Evolutionary conservation across 2,888 invertebrate genomes (phyloP).

Genomic region (Sympetrum striolatum): DNA sequence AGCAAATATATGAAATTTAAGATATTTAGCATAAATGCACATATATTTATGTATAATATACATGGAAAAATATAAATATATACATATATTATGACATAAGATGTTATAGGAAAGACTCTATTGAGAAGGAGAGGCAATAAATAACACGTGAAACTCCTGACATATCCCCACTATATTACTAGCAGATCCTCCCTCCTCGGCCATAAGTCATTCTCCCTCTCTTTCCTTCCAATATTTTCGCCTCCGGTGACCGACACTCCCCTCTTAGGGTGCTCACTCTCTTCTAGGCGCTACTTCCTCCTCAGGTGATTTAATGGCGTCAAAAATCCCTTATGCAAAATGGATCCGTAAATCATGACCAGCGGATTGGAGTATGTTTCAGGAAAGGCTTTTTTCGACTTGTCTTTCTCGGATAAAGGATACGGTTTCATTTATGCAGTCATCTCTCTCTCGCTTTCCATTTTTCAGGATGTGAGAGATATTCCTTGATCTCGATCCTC

Average conservation of each 20-base stretch:
- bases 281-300: background rate
- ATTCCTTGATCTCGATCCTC: too few species aligned
- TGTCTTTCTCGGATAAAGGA: background rate
- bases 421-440: background rate
- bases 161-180: slow-evolving; percentile 35
- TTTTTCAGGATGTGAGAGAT: background rate
- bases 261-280: background rate
- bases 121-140: slow-evolving; percentile 37
- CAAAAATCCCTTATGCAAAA: slow-evolving; percentile 37
- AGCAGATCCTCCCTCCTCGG: slow-evolving; percentile 6
- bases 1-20: too few species aligned
- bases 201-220: slow-evolving; percentile 31
- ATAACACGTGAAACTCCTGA: slow-evolving; percentile 23
- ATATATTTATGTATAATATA: too few species aligned
- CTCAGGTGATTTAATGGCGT: slow-evolving; percentile 30
- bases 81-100: too few species aligned
- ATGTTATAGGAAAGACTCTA: background rate
- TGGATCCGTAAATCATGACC: slow-evolving; percentile 29
- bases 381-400: slow-evolving; percentile 5
- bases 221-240: background rate
- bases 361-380: background rate
- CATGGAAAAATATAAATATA: too few species aligned
- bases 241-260: background rate
- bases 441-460: background rate
- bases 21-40: too few species aligned